Evolutionary conservation across 2,888 invertebrate genomes (phyloP), one percentile per base, ranked within the genome.

Genomic region (Dilophus febrilis): DNA sequence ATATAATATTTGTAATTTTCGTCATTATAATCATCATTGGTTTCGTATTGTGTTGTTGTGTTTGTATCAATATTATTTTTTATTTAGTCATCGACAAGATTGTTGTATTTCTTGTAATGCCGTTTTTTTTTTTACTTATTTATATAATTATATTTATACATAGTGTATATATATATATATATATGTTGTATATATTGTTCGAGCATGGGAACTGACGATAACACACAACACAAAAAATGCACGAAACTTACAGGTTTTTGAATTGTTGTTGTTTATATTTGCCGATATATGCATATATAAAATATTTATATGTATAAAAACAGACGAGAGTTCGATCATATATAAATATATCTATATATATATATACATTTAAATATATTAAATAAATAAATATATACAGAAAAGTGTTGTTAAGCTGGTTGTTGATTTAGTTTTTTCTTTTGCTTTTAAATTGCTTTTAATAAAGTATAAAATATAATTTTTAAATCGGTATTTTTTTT

Each of bases 171-270:
- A 11, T 6, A 27, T 27, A 27, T 27, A 27, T 27, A 27, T 27
- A 11, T 11, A 29, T 29, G 4, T 5, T 29, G 12, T 29, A 29
- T 34, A 7, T 19, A 17, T 18, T 18, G 17, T 17, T 34, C 19
- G 34, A 34, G 17, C 34, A 34, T 34, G 34, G 34, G 34, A 34
- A 34, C 34, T 34, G 34, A 34, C 17, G 34, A 34, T 34, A 34
- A 34, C 34, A n/a, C n/a, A 34, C 18, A 17, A 19, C 19, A 34
- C 18, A 34, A 17, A 18, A 18, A 12, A 18, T 18, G 18, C 34
- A 34, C 34, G 34, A 34, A 29, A 34, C 34, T 22, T 22, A 22
- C 22, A 18, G 34, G 17, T 16, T 34, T 34, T 33, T 34, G 7
- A 17, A 13, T 32, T 32, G 32, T 16, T 32, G 17, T 32, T 32